Evolutionary conservation across 37 sponge, comb jelly and placozoan genomes (phyloP).

Genomic region (Axinella damicornis): DNA sequence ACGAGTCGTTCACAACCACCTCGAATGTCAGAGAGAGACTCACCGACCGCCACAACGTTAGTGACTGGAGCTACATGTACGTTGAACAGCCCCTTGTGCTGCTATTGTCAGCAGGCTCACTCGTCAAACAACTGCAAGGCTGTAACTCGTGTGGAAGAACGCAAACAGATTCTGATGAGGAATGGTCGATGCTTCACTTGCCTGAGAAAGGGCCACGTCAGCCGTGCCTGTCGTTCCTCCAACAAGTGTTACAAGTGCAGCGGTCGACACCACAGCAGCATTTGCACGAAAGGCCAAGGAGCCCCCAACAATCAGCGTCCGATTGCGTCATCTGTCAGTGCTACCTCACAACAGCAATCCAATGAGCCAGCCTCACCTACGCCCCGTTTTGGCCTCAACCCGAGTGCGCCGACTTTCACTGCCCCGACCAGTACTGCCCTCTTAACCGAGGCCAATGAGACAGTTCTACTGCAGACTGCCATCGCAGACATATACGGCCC

Average conservation of each 20-base stretch:
- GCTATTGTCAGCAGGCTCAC: slow-evolving; percentile 30
- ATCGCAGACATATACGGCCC: slow-evolving; percentile 10
- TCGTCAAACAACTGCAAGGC: slow-evolving; percentile 21
- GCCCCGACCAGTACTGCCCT: background rate
- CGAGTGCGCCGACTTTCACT: slow-evolving; percentile 10
- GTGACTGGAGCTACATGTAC: background rate
- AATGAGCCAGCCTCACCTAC: background rate
- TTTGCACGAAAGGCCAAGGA: background rate
- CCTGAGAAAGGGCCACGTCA: slow-evolving; percentile 18
- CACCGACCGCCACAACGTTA: slow-evolving; percentile 23
- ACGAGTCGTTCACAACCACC: slow-evolving; percentile 5
- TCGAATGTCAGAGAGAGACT: background rate
- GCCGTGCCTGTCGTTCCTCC: slow-evolving; percentile 8
- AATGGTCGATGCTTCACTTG: slow-evolving; percentile 47
- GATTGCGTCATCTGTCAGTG: background rate
- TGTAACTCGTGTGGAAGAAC: slow-evolving; percentile 3
- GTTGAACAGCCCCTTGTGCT: slow-evolving; percentile 13
- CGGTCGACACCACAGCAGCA: slow-evolving; percentile 40
- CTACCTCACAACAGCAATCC: background rate
- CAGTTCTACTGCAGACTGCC: slow-evolving; percentile 1
- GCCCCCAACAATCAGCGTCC: too few species aligned
- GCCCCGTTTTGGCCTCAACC: background rate
- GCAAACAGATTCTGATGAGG: slow-evolving; percentile 30
- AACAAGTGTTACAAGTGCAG: slow-evolving; percentile 16
- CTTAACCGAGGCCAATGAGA: background rate